Evolutionary conservation across 2,797 vertebrate genomes (phyloP).

Genomic region (Platyrinchus mystaceus): DNA sequence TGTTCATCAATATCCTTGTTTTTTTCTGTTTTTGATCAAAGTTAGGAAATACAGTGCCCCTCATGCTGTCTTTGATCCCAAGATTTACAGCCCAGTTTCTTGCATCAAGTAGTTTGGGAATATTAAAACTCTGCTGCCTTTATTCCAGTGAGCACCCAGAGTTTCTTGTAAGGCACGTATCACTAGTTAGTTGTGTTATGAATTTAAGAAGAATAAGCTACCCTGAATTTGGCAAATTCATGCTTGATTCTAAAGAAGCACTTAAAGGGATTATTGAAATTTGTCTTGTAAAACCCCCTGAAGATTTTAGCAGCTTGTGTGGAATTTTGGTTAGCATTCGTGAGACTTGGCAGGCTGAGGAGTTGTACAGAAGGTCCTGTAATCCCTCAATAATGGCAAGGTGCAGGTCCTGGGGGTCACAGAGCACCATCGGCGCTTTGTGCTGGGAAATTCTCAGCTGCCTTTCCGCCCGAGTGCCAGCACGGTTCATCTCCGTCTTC

Average conservation of each 20-base stretch:
- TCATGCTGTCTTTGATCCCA: background rate
- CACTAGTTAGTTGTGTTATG: constrained; percentile 25
- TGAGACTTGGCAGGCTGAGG: constrained; percentile 37
- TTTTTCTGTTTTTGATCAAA: background rate
- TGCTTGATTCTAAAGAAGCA: constrained; percentile 28
- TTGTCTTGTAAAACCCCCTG: constrained; percentile 63
- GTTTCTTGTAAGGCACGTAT: background rate
- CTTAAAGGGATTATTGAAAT: constrained; percentile 70
- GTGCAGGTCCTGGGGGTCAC: background rate
- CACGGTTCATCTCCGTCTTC: background rate
- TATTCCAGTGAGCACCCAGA: background rate
- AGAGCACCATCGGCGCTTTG: background rate
- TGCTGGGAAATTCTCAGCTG: background rate
- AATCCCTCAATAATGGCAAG: constrained; percentile 31
- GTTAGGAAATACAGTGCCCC: background rate
- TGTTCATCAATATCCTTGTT: background rate
- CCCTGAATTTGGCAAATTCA: constrained; percentile 58
- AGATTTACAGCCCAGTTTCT: background rate
- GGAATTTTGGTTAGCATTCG: constrained; percentile 43
- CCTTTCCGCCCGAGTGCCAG: background rate
- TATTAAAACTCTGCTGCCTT: background rate
- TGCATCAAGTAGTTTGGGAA: background rate
- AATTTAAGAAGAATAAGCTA: constrained; percentile 61
- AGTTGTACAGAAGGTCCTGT: background rate
- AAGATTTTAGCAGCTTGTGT: constrained; percentile 61